Percentiles rank a stretch among this genome's conserved stretches.
phyloP scores from a whole-genome alignment of 2,113 vertebrate genomes.

The Trogon melanurus region DNA sequence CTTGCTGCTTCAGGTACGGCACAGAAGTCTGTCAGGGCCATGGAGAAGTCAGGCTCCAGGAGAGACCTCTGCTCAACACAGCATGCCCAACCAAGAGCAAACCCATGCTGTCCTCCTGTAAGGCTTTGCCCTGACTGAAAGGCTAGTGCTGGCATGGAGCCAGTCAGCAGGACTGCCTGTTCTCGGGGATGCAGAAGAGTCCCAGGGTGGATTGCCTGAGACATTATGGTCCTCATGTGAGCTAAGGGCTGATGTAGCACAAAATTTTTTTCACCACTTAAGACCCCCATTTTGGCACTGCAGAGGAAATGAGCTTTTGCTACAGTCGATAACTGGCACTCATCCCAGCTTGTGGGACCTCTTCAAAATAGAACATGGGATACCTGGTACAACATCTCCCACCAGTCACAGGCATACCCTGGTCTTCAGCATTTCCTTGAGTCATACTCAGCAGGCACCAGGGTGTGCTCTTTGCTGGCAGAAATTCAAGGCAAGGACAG shows the following conservation, averaged over 20 bases:
- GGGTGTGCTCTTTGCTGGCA: neutral
- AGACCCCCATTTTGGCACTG: neutral
- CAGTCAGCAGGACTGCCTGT: neutral
- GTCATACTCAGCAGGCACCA: neutral
- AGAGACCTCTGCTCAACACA: neutral
- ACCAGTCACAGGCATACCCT: neutral
- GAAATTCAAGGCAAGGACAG: neutral
- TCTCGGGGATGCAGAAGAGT: accelerated
- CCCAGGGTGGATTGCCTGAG: neutral
- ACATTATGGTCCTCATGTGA: neutral
- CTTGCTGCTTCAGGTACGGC: neutral
- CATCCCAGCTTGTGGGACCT: neutral
- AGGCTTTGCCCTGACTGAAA: neutral
- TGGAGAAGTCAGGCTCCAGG: neutral
- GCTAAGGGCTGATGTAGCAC: neutral
- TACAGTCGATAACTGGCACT: neutral
- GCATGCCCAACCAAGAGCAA: neutral
- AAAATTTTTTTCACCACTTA: neutral
- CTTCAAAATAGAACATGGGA: neutral
- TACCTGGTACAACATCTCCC: neutral
- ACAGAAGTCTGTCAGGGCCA: neutral
- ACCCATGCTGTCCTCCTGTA: neutral
- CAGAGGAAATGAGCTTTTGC: neutral
- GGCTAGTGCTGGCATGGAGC: neutral
- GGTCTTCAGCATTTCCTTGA: neutral